Evolutionary conservation across 1,140 invertebrate genomes (phyloP).

Genomic region (Aphaenogaster ashmeadi): DNA sequence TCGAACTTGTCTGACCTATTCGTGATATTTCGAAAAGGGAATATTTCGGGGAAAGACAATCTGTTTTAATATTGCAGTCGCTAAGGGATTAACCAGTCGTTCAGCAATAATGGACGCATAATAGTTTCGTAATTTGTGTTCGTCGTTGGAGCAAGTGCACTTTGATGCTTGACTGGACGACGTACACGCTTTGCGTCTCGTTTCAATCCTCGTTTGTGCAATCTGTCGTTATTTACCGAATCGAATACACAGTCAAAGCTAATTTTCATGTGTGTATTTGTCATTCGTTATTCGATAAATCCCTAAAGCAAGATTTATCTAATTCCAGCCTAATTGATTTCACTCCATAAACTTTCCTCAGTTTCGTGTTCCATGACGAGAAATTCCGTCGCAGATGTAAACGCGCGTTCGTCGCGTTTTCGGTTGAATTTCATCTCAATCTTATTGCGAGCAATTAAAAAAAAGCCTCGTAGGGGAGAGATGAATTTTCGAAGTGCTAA

Average conservation of each 20-base stretch:
- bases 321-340: conserved; percentile 36
- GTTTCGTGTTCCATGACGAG: not conserved
- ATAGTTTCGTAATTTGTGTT: conserved; percentile 30
- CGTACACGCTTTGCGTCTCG: not conserved
- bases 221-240: conserved; percentile 38
- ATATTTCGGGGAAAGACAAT: not conserved
- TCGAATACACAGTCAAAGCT: not conserved
- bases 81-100: not conserved
- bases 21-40: not conserved
- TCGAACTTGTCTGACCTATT: not conserved
- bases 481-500: not conserved
- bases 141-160: conserved; percentile 13
- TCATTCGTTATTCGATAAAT: conserved; percentile 5
- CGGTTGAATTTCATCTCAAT: not conserved
- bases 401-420: not conserved
- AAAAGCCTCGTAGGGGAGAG: no score
- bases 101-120: not conserved
- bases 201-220: no score
- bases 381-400: not conserved
- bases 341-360: not conserved
- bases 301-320: not conserved
- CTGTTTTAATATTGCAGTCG: not conserved
- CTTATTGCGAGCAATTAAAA: not conserved
- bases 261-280: not conserved
- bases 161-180: conserved; percentile 10